A percentile compares a stretch with the other conserved stretches of the same genome.
Evolutionary conservation across 2,888 invertebrate species (phyloP).

Genomic region (Tachina fera): DNA sequence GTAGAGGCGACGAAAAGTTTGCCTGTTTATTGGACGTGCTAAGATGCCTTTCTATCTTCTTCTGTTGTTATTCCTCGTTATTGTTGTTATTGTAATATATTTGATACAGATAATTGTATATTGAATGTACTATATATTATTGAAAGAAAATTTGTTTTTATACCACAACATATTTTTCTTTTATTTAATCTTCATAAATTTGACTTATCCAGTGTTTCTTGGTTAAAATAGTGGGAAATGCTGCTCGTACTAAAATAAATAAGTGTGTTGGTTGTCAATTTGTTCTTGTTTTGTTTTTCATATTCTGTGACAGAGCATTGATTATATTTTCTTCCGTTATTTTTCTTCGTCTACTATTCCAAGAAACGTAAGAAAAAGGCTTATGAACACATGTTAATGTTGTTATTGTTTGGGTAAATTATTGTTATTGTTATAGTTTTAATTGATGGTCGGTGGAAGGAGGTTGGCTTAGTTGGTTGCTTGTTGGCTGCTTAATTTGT

Average conservation of each 20-base stretch:
- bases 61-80: not conserved
- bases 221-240: conserved; percentile 36
- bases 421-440: conserved; percentile 22
- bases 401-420: conserved; percentile 30
- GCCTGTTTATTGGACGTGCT: not conserved
- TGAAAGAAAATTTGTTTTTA: not conserved
- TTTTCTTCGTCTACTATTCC: conserved; percentile 13
- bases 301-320: conserved; percentile 60
- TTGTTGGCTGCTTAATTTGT: not conserved
- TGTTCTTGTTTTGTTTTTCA: conserved; percentile 28
- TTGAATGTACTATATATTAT: conserved; percentile 26
- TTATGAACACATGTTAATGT: conserved; percentile 38
- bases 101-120: conserved; percentile 15
- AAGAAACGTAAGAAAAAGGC: conserved; percentile 26
- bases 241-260: conserved; percentile 29
- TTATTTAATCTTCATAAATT: not conserved
- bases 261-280: conserved; percentile 42
- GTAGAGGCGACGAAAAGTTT: not conserved
- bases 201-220: conserved; percentile 17
- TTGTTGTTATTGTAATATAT: not conserved
- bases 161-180: not conserved
- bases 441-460: not conserved
- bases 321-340: conserved; percentile 37
- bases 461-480: not conserved
- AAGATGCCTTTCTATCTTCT: not conserved